phyloP scores from a whole-genome alignment of 2,888 invertebrate genomes.

The Eubasilissa splendida region DNA sequence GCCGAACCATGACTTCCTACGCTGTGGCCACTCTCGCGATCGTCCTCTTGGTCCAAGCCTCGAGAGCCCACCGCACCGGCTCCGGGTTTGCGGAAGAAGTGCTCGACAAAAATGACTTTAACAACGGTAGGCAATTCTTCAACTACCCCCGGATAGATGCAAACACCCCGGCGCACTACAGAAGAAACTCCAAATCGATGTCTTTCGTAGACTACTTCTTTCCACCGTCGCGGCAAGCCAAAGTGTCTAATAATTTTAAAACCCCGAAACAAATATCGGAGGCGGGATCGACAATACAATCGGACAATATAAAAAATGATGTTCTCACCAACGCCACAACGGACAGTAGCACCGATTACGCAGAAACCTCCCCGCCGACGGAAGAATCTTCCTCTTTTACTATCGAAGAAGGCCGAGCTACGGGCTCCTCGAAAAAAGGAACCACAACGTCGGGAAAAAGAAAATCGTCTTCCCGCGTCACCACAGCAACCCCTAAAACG shows the following conservation, averaged over 20 bases:
- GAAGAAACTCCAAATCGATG: constrained; percentile 63
- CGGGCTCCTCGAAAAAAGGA: constrained; percentile 46
- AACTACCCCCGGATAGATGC: background rate
- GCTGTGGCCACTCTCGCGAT: constrained; percentile 68
- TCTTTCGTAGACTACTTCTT: constrained; percentile 72
- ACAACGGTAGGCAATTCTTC: background rate
- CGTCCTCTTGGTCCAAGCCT: constrained; percentile 69
- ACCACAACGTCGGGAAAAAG: constrained; percentile 50
- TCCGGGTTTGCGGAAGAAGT: constrained; percentile 65
- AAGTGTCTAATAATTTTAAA: constrained; percentile 68
- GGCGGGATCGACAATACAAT: constrained; percentile 65
- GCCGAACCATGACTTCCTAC: constrained; percentile 65
- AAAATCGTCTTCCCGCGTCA: constrained; percentile 36
- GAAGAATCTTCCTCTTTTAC: constrained; percentile 62
- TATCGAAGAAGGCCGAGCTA: constrained; percentile 58
- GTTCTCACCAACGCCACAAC: constrained; percentile 63
- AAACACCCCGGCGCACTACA: constrained; percentile 64
- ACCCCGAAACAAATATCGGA: constrained; percentile 65
- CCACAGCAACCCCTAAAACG: constrained; percentile 55
- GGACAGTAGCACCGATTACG: constrained; percentile 48
- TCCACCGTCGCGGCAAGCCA: constrained; percentile 71
- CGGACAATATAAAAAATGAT: constrained; percentile 52
- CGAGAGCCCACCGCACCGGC: constrained; percentile 64
- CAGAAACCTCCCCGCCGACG: constrained; percentile 63
- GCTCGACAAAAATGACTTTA: constrained; percentile 53